A percentile compares a stretch with the other conserved stretches of the same genome.
phyloP scores from a whole-genome alignment of 1,140 invertebrate genomes.

The Dinoponera quadriceps region DNA sequence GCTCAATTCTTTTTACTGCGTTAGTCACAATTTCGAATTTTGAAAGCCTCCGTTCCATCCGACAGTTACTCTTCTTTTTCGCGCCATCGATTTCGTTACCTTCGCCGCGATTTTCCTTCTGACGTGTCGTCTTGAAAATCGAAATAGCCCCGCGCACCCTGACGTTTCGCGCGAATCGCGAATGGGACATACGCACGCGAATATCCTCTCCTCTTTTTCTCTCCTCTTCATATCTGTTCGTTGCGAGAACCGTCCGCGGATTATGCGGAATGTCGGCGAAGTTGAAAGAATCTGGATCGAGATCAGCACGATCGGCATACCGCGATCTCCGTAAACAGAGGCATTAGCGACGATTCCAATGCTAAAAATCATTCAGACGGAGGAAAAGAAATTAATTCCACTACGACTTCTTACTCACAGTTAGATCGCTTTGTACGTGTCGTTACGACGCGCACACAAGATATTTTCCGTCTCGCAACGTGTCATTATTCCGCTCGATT shows the following conservation, averaged over 20 bases:
- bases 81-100: conserved; percentile 1
- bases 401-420: neutral
- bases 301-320: neutral
- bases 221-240: neutral
- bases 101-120: neutral
- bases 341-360: too few species aligned
- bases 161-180: neutral
- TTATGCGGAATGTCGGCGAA: neutral
- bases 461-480: too few species aligned
- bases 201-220: too few species aligned
- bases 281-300: neutral
- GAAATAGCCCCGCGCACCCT: neutral
- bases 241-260: neutral
- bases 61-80: too few species aligned
- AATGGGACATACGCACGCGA: neutral
- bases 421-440: too few species aligned
- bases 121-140: neutral
- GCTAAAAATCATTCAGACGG: too few species aligned
- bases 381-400: neutral
- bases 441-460: too few species aligned
- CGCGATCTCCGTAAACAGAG: too few species aligned
- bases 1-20: too few species aligned
- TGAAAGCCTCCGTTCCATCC: too few species aligned
- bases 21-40: too few species aligned
- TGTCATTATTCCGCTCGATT: neutral